Percentiles rank a stretch among this genome's conserved stretches.
phyloP scores from a whole-genome alignment of 2,113 vertebrate species.

The Condylura cristata region DNA sequence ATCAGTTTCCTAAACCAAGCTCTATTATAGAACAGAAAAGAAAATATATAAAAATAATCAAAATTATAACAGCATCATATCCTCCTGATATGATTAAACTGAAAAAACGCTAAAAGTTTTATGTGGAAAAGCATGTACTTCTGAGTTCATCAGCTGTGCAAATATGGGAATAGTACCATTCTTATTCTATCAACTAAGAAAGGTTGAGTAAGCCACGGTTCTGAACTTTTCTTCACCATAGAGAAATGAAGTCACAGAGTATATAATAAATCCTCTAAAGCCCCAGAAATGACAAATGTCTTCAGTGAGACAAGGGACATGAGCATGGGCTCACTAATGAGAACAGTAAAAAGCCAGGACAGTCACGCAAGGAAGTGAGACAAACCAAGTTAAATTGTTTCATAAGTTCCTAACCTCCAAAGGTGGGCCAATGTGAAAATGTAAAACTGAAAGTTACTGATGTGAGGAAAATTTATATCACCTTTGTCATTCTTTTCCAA shows the following conservation, averaged over 20 bases:
- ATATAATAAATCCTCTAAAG: not conserved
- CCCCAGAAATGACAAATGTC: not conserved
- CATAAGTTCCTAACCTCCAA: not conserved
- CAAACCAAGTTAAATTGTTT: not conserved
- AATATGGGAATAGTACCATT: not conserved
- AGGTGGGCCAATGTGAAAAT: not conserved
- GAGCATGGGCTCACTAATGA: not conserved
- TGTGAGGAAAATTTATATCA: not conserved
- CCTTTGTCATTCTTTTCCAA: not conserved
- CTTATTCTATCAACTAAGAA: not conserved
- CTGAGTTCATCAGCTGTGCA: not conserved
- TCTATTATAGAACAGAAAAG: not conserved
- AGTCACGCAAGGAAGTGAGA: not conserved
- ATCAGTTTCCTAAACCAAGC: not conserved
- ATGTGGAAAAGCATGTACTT: not conserved
- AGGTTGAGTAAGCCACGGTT: not conserved
- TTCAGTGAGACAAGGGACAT: not conserved
- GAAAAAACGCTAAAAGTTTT: not conserved
- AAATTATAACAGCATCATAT: conserved; percentile 33
- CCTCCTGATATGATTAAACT: not conserved
- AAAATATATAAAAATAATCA: conserved; percentile 14
- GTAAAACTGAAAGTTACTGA: not conserved
- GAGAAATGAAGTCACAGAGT: not conserved
- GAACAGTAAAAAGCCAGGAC: not conserved
- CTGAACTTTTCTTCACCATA: not conserved